Conservation (phyloP, 2,113 vertebrate genomes). For the Sphyrna mokarran region DNA sequence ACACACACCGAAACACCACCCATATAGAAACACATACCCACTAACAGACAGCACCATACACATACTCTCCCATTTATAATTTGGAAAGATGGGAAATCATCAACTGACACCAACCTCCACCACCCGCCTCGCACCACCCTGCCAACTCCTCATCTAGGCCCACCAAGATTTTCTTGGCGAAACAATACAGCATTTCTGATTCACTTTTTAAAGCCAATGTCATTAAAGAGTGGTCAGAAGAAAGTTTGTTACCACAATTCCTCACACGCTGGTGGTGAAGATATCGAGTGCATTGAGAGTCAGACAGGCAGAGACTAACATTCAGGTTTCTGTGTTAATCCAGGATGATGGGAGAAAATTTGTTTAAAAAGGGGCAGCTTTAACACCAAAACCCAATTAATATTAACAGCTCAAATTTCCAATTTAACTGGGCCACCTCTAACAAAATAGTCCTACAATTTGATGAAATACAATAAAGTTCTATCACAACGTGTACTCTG, state of each 20-base stretch:
- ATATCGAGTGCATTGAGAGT: not conserved
- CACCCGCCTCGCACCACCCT: not conserved
- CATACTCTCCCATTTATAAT: not conserved
- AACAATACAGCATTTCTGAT: not conserved
- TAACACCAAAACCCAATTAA: not conserved
- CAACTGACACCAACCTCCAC: too few species aligned
- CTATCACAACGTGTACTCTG: not conserved
- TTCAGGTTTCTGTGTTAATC: not conserved
- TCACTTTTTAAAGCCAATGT: not conserved
- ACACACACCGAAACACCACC: too few species aligned
- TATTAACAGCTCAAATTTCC: not conserved
- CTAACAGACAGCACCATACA: not conserved
- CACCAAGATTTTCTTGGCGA: not conserved
- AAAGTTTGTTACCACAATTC: not conserved
- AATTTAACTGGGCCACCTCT: not conserved
- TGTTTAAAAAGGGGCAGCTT: not conserved
- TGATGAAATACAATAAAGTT: not conserved
- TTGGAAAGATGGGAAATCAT: not conserved
- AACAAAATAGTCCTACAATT: not conserved
- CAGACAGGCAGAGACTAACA: not conserved
- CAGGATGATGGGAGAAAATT: not conserved
- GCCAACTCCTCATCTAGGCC: not conserved
- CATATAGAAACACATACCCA: too few species aligned
- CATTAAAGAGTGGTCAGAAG: not conserved
- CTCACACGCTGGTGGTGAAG: not conserved